A percentile compares a stretch with the other conserved stretches of the same genome.
phyloP scores from a whole-genome alignment of 2,888 invertebrate species.

The Orgyia antiqua region DNA sequence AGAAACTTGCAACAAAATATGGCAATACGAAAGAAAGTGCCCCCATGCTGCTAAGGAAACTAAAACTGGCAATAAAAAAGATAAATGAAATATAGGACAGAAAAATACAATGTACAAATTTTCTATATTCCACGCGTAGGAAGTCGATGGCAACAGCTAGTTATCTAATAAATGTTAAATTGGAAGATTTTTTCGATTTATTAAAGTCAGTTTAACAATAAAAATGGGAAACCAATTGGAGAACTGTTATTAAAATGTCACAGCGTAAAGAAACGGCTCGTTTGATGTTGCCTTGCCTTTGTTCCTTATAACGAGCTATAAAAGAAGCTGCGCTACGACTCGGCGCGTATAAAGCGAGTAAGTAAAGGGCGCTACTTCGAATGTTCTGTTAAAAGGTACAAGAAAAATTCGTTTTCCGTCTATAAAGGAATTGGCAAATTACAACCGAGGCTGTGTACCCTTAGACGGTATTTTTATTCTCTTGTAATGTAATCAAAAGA shows the following conservation, averaged over 20 bases:
- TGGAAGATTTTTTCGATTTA: too few species aligned
- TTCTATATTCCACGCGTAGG: too few species aligned
- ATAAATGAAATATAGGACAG: too few species aligned
- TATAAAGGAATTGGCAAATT: conserved; percentile 15
- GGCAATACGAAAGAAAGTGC: too few species aligned
- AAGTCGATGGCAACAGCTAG: too few species aligned
- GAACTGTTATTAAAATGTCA: conserved; percentile 51
- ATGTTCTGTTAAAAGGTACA: conserved; percentile 38
- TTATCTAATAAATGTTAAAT: too few species aligned
- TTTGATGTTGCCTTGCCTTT: conserved; percentile 60
- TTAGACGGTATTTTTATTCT: neutral
- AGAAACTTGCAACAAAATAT: too few species aligned
- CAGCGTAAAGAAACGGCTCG: conserved; percentile 48
- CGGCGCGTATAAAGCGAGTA: conserved; percentile 43
- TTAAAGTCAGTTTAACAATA: conserved; percentile 43
- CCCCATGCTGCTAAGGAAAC: too few species aligned
- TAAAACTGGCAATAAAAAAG: too few species aligned
- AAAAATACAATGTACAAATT: too few species aligned
- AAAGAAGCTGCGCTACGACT: conserved; percentile 32
- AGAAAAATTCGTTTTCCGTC: conserved; percentile 25
- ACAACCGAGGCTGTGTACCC: conserved; percentile 7
- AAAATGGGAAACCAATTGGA: conserved; percentile 44
- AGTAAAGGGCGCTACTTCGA: conserved; percentile 34
- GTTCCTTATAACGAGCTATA: conserved; percentile 58
- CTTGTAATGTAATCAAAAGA: conserved; percentile 1